Evolutionary conservation across 2,797 vertebrate genomes (phyloP).

Genomic region (Ctenochaetus hawaiiensis): DNA sequence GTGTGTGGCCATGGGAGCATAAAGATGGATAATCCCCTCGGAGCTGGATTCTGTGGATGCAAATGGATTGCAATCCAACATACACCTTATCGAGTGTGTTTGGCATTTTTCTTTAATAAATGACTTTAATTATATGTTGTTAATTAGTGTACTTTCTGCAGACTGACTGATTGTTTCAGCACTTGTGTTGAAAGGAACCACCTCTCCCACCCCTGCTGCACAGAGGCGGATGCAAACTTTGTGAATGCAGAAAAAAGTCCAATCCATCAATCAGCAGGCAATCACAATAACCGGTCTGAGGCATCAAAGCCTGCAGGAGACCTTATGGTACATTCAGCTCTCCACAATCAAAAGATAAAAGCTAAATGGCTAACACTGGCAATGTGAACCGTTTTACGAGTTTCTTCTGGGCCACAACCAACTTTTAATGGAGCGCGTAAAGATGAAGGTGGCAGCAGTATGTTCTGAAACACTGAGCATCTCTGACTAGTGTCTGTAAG

Average conservation of each 20-base stretch:
- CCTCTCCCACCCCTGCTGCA: slow-evolving; percentile 15
- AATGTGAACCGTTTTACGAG: slow-evolving; percentile 58
- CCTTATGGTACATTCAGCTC: slow-evolving; percentile 63
- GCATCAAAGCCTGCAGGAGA: slow-evolving; percentile 52
- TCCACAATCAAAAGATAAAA: slow-evolving; percentile 60
- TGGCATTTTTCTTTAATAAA: slow-evolving; percentile 37
- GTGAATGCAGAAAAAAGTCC: slow-evolving; percentile 44
- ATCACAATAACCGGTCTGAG: slow-evolving; percentile 46
- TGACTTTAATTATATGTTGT: slow-evolving; percentile 20
- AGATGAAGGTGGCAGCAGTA: slow-evolving; percentile 62
- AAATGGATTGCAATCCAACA: slow-evolving; percentile 12
- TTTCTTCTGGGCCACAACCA: slow-evolving; percentile 58
- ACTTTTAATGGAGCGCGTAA: slow-evolving; percentile 58
- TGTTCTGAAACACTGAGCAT: slow-evolving; percentile 54
- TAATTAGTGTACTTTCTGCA: slow-evolving; percentile 17
- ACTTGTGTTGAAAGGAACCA: slow-evolving; percentile 26
- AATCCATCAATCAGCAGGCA: slow-evolving; percentile 54
- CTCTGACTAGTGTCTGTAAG: slow-evolving; percentile 55
- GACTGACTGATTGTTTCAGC: slow-evolving; percentile 37
- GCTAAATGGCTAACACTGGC: slow-evolving; percentile 53
- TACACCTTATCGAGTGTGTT: slow-evolving; percentile 16
- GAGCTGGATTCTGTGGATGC: not conserved
- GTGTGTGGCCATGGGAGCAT: slow-evolving; percentile 37
- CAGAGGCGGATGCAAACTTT: slow-evolving; percentile 41
- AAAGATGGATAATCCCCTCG: not conserved